A percentile compares a stretch with the other conserved stretches of the same genome.
Conservation (phyloP, 2,797 vertebrate species). For the Orestias chungarensis region DNA sequence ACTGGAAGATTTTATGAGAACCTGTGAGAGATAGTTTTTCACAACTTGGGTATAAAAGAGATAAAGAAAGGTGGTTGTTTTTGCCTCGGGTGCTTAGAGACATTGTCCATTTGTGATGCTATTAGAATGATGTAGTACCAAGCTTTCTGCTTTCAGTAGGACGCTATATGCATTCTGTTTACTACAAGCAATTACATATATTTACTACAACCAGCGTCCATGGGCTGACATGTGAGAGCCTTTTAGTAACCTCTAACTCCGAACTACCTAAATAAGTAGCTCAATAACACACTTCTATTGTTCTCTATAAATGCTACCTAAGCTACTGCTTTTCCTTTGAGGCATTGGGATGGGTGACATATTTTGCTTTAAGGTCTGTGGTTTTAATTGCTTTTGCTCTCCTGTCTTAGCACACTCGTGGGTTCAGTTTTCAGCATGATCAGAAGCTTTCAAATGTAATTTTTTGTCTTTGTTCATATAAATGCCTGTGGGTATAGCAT, state of each 20-base stretch:
- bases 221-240: constrained; percentile 64
- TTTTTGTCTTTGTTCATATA: constrained; percentile 37
- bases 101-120: constrained; percentile 64
- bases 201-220: constrained; percentile 67
- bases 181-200: constrained; percentile 72
- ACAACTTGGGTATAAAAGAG: constrained; percentile 59
- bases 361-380: constrained; percentile 35
- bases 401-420: constrained; percentile 29
- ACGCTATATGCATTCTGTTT: constrained; percentile 68
- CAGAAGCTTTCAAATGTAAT: constrained; percentile 24
- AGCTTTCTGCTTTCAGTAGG: constrained; percentile 69
- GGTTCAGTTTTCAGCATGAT: constrained; percentile 33
- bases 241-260: constrained; percentile 54
- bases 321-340: constrained; percentile 26
- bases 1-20: constrained; percentile 47
- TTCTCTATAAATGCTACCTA: constrained; percentile 8
- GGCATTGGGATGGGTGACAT: constrained; percentile 21
- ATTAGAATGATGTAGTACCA: constrained; percentile 69
- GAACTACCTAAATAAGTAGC: constrained; percentile 42
- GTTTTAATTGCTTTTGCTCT: constrained; percentile 49
- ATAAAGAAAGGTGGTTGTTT: constrained; percentile 53
- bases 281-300: constrained; percentile 36
- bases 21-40: constrained; percentile 50
- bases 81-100: constrained; percentile 51
- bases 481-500: constrained; percentile 24